Evolutionary conservation across 2,888 invertebrate genomes (phyloP).

Genomic region (Aquatica leii): DNA sequence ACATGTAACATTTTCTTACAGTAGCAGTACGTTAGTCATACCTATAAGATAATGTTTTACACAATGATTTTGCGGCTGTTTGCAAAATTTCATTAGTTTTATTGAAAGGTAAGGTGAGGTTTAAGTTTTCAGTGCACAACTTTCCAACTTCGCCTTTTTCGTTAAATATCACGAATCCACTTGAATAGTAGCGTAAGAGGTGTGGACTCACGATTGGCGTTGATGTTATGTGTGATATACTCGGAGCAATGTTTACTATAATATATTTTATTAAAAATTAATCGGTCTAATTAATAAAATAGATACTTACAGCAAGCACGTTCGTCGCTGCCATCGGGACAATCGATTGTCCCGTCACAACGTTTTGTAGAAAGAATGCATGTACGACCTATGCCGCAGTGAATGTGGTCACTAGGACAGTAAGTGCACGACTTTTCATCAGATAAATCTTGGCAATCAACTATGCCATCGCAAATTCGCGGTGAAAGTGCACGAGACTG

Average conservation of each 20-base stretch:
- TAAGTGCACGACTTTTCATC: slow-evolving; percentile 85
- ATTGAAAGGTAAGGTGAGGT: slow-evolving; percentile 65
- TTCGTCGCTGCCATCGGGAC: slow-evolving; percentile 88
- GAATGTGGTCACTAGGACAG: slow-evolving; percentile 75
- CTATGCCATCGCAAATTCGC: slow-evolving; percentile 84
- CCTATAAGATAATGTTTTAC: slow-evolving; percentile 80
- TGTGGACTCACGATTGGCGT: slow-evolving; percentile 74
- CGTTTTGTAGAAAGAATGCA: slow-evolving; percentile 76
- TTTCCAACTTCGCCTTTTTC: slow-evolving; percentile 84
- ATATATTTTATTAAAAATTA: slow-evolving; percentile 25
- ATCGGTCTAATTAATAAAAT: not conserved
- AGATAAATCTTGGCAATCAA: slow-evolving; percentile 84
- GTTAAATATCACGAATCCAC: slow-evolving; percentile 86
- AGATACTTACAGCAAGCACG: slow-evolving; percentile 79
- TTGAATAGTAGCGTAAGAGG: slow-evolving; percentile 72
- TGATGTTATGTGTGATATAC: slow-evolving; percentile 69
- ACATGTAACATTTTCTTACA: not conserved
- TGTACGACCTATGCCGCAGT: slow-evolving; percentile 80
- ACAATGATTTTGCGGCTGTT: slow-evolving; percentile 80
- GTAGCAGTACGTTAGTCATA: slow-evolving; percentile 58
- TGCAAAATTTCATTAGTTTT: slow-evolving; percentile 60
- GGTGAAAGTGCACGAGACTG: slow-evolving; percentile 78
- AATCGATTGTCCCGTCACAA: slow-evolving; percentile 85
- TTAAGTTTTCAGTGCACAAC: slow-evolving; percentile 81
- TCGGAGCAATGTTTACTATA: slow-evolving; percentile 79